These are phyloP conservation scores for Leptinotarsa undecemlineata DNA, from an alignment of 1,140 invertebrate species.

Conservation along the genomic window DNA sequence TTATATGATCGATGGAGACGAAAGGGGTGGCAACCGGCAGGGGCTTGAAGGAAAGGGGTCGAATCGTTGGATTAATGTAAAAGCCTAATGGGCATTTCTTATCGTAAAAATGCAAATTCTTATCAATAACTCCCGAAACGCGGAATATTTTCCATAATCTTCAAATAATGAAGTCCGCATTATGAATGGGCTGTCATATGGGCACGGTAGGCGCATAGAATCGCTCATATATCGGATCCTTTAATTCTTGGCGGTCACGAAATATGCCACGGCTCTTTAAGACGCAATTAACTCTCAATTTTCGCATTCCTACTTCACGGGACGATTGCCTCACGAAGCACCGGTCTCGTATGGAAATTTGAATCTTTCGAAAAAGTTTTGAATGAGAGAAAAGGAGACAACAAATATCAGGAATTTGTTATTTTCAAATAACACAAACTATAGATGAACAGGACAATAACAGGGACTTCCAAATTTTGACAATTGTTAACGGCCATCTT, in stretches of 20 bases:
- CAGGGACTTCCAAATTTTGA: no score
- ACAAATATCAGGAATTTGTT: no score
- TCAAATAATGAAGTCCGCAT: constrained; percentile 49
- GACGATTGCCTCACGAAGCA: no score
- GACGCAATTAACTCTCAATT: not conserved
- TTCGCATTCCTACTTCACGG: not conserved
- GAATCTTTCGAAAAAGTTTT: no score
- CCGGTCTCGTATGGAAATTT: no score
- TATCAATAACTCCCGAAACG: constrained; percentile 40
- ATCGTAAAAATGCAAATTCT: constrained; percentile 45
- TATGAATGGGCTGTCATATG: constrained; percentile 50
- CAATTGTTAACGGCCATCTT: no score
- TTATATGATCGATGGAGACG: constrained; percentile 40
- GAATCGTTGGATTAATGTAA: constrained; percentile 26
- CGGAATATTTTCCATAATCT: constrained; percentile 40
- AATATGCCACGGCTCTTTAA: constrained; percentile 26
- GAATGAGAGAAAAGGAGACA: no score
- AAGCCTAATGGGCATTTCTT: constrained; percentile 42
- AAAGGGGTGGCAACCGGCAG: not conserved
- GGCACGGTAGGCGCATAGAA: constrained; percentile 23
- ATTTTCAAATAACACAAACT: no score
- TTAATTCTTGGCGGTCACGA: constrained; percentile 47
- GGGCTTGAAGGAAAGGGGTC: constrained; percentile 1
- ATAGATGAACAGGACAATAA: no score
- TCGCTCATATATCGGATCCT: constrained; percentile 35